Evolutionary conservation across 2,888 invertebrate species (phyloP), one percentile per base, ranked within the genome.

Genomic region (Athalia cordata): DNA sequence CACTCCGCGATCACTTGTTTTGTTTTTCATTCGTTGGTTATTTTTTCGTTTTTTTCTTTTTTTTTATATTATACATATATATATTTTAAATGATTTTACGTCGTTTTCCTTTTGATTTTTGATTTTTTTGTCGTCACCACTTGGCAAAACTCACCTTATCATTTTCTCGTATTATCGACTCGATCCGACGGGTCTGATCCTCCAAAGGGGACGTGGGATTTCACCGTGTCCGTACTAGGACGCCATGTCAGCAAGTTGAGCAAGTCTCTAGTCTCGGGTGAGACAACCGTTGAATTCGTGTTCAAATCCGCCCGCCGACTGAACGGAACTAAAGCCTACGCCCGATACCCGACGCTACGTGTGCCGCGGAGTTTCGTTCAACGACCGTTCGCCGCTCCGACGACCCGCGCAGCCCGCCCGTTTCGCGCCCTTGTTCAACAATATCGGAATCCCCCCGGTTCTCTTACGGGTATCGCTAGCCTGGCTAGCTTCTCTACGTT

Each of bases 181-280:
- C 76, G 29, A 79, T 82, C 80, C 85, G 81, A 83, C 82, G 84
- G 82, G 82, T 47, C 81, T 81, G 82, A 83, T 81, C 83, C 83
- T 83, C 83, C 82, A 81, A 83, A 82, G 82, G 82, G 84, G 83
- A 84, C 83, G 83, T 84, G 81, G 82, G 83, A 84, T 83, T 85
- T 81, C 75, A 79, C 74, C 85, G 85, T 84, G 82, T 81, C 82
- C 83, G 85, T 62, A 85, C 88, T 88, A 89, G 88, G 88, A 89
- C 89, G 89, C 89, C 89, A 89, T 89, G 89, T 89, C 89, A 89
- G 89, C 89, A 86, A 88, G 87, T 87, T 85, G 85, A 85, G 57
- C 79, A 64, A 78, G 78, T 70, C 70, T 70, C 72, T 78, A 68
- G 74, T 75, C 74, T n/a, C 49, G 62, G 29, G 1, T 29, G 29